Evolutionary conservation across 64 coral and sea anemone genomes (phyloP), one percentile per base, ranked within the genome.

Genomic region (Orbicella faveolata): DNA sequence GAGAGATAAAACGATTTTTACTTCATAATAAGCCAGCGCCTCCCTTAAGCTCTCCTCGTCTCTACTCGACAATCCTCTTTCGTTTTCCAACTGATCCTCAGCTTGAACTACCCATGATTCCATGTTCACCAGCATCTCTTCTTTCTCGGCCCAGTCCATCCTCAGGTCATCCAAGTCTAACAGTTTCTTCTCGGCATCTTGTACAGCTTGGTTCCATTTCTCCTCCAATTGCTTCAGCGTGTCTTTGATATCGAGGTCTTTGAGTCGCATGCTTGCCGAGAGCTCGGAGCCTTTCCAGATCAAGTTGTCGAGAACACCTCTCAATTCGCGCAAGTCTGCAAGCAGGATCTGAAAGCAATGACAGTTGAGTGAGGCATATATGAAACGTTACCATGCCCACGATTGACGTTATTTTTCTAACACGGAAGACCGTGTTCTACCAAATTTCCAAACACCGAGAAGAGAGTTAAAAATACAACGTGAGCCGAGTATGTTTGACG

Each of bases 231-330:
- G 92, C 7, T 97, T 94, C 17, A 97, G 75, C 0, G 95, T 97
- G 48, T 92, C 92, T 87, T 97, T 94, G 57, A 97, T 94, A 66
- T 97, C 89, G 17, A 97, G 78, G 52, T 97, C 95, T 52, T 97
- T 97, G 33, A 94, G 83, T 21, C 89, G 64, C 92, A 94, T 92
- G 76, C 92, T 94, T 25, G 92, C 92, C 23, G 95, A 89, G 4
- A 97, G 88, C 79, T 97, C 90, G 25, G 95, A 97, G 74, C 95
- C 95, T 79, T 94, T 97, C 95, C 95, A 97, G 34, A 97, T 97
- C 75, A 97, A 90, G 78, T 93, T 97, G 63, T 97, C 90, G 20
- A 97, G 39, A 11, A 91, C 79, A 25, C 92, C 95, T 54, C 95
- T 76, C 25, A 97, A 73, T 36, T 97, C 92, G 17, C 92, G 89